Evolutionary conservation across 1,140 invertebrate genomes (phyloP).

Genomic region (Bombus balteatus): DNA sequence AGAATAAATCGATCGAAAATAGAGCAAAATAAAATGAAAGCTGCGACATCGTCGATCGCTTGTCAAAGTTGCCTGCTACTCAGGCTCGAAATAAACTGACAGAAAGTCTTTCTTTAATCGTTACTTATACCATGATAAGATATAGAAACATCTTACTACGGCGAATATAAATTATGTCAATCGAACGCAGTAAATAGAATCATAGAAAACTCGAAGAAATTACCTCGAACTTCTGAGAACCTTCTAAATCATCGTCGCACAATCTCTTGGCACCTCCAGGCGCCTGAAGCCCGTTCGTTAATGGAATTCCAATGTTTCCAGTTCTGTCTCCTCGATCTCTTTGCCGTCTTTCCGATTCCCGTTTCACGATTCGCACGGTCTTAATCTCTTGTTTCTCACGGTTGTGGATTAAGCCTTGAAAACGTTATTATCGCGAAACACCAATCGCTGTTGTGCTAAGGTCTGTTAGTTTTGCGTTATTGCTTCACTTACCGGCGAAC

Average conservation of each 20-base stretch:
- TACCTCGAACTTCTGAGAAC: conserved; percentile 75
- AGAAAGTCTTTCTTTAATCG: no score
- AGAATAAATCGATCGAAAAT: conserved; percentile 44
- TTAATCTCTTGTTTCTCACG: conserved; percentile 95
- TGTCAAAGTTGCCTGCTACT: neutral
- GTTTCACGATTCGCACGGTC: conserved; percentile 96
- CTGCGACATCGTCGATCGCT: neutral
- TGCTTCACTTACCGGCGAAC: conserved; percentile 67
- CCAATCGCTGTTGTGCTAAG: neutral
- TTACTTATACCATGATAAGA: no score
- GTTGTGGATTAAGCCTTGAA: conserved; percentile 84
- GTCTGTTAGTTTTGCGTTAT: neutral
- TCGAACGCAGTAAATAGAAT: no score
- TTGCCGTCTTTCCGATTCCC: conserved; percentile 93
- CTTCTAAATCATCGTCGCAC: conserved; percentile 72
- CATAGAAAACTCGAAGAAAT: neutral
- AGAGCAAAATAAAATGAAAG: neutral
- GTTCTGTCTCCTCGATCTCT: conserved; percentile 87
- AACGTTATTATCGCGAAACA: neutral
- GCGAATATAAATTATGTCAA: no score
- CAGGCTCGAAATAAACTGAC: neutral
- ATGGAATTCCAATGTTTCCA: conserved; percentile 81
- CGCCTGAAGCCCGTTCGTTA: conserved; percentile 76
- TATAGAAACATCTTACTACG: no score
- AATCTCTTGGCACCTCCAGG: conserved; percentile 75